Base-by-base conservation (phyloP, 2,888 invertebrate genomes). In the Pollenia griseotomentosa region DNA sequence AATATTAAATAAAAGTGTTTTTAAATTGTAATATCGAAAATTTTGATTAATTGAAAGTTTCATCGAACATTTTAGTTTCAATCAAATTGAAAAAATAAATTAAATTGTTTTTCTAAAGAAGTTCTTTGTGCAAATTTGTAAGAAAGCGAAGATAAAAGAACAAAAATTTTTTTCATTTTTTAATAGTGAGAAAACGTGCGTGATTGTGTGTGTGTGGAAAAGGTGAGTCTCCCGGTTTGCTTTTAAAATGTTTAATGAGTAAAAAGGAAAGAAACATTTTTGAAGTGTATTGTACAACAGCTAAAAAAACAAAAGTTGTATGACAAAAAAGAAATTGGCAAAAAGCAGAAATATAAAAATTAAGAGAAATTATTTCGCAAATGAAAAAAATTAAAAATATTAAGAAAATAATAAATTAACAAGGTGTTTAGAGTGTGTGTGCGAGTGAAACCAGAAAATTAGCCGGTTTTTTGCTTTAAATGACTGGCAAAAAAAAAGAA, bases 201-300 rank as follows among this genome's bases (percentile, higher is more conserved):
- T 68, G 70, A 19, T 55, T 23, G 57, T 53, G 78, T 73, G 83
- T 79, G 77, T 61, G 80, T 75, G n/a, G n/a, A 71, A 86, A 87
- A 87, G 86, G 86, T 87, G 86, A 87, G 86, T 87, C 86, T 84
- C 86, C 86, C 73, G 86, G 77, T 73, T 66, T 73, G 74, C 71
- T 44, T 61, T 65, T 77, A 33, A 57, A 63, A 51, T 61, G 5
- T 55, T 23, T 7, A 53, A 73, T 16, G 86, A 78, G 84, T 87
- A 73, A 87, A 66, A 83, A 81, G 84, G 86, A 86, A 73, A 14
- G 83, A 65, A 75, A 70, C 19, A 66, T 66, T 80, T 77, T 44
- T 44, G 16, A 57, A 66, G 19, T 61, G 23, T 19, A 48, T 78
- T 71, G 78, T 70, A 73, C 55, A 19, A 46, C 33, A 6, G 33